A percentile compares a stretch with the other conserved stretches of the same genome.
These are phyloP conservation scores for Hormaphis cornu DNA, from an alignment of 1,140 invertebrate genomes.

Conservation along the genomic window DNA sequence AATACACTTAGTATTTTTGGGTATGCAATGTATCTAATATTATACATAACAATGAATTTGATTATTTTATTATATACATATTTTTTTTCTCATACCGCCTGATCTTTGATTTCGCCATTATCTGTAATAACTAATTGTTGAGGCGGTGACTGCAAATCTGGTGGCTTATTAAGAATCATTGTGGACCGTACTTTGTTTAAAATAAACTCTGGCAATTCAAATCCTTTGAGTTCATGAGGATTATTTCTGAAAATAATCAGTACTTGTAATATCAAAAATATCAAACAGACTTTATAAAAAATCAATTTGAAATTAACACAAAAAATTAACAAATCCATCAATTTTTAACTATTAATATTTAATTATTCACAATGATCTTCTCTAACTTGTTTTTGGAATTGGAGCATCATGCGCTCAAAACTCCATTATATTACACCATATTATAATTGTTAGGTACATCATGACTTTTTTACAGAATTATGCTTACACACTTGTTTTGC, in stretches of 20 bases:
- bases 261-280: background rate
- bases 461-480: too few relatives aligned
- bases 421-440: too few relatives aligned
- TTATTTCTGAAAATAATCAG: slow-evolving; percentile 46
- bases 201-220: slow-evolving; percentile 62
- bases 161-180: slow-evolving; percentile 40
- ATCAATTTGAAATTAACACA: background rate
- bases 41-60: background rate
- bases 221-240: slow-evolving; percentile 59
- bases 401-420: too few relatives aligned
- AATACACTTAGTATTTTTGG: too few relatives aligned
- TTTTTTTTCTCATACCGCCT: background rate
- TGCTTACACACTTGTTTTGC: too few relatives aligned
- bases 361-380: too few relatives aligned
- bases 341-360: too few relatives aligned
- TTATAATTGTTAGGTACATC: too few relatives aligned
- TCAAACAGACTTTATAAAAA: background rate
- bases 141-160: background rate
- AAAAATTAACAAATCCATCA: too few relatives aligned
- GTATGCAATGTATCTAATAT: too few relatives aligned
- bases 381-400: too few relatives aligned
- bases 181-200: slow-evolving; percentile 57
- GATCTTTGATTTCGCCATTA: slow-evolving; percentile 23
- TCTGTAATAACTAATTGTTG: slow-evolving; percentile 22
- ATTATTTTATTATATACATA: background rate